Percentiles rank a stretch among this genome's conserved stretches.
Evolutionary conservation across 2,797 vertebrate species (phyloP).

Genomic region (Phoebastria nigripes): DNA sequence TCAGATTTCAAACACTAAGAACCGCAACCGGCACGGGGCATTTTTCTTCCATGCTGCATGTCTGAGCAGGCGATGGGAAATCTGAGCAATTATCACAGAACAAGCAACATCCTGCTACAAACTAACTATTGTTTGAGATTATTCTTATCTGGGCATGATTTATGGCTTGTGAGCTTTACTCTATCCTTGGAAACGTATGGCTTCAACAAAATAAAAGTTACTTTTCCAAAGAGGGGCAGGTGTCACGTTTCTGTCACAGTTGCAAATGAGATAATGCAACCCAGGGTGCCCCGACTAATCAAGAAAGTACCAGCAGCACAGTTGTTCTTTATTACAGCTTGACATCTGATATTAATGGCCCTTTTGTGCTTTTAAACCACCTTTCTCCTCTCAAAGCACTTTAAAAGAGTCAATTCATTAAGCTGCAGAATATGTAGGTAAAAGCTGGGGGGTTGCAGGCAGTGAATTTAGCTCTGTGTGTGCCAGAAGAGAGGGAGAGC

Average conservation of each 20-base stretch:
- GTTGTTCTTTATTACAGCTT: background rate
- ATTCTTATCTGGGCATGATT: constrained; percentile 11
- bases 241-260: background rate
- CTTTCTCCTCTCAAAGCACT: background rate
- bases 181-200: background rate
- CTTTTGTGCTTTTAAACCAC: background rate
- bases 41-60: background rate
- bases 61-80: background rate
- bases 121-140: background rate
- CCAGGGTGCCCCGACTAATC: background rate
- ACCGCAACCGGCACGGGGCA: fast-evolving
- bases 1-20: background rate
- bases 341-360: background rate
- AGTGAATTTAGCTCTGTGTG: background rate
- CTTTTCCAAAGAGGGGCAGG: constrained; percentile 29
- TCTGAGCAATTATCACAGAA: background rate
- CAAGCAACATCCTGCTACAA: constrained; percentile 2
- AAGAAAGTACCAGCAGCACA: background rate
- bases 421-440: background rate
- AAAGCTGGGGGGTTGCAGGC: background rate
- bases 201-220: constrained; percentile 42
- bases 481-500: background rate
- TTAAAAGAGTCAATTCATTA: background rate
- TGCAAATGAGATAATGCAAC: background rate
- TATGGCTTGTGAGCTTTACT: constrained; percentile 12